These are phyloP conservation scores for Nipponacmea schrenckii DNA, from an alignment of 2,888 invertebrate genomes.

Conservation along the genomic window DNA sequence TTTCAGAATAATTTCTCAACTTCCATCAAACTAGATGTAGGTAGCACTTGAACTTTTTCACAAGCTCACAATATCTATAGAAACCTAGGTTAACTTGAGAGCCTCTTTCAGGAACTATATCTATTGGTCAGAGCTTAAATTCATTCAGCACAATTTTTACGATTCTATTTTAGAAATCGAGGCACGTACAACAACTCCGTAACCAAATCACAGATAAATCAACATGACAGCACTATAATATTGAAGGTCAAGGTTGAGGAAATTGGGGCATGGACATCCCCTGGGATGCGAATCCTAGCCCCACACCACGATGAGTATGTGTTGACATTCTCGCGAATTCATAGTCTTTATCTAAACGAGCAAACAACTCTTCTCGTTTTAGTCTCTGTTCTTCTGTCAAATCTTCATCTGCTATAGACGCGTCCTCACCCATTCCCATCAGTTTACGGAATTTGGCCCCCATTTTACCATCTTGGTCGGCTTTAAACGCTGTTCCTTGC, in stretches of 20 bases:
- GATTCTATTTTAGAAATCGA: too few species aligned
- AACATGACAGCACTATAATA: neutral
- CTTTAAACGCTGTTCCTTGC: constrained; percentile 75
- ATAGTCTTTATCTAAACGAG: constrained; percentile 94
- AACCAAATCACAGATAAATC: constrained; percentile 1
- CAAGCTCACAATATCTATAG: too few species aligned
- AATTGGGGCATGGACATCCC: constrained; percentile 7
- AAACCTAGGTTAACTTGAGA: too few species aligned
- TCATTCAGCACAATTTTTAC: too few species aligned
- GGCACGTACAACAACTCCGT: too few species aligned
- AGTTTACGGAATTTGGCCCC: constrained; percentile 94
- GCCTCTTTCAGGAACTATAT: too few species aligned
- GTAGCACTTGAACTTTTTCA: too few species aligned
- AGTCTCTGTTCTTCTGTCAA: constrained; percentile 52
- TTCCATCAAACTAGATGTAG: too few species aligned
- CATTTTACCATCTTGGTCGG: constrained; percentile 91
- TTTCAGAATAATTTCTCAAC: too few species aligned
- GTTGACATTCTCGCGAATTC: constrained; percentile 95
- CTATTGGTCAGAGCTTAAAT: too few species aligned
- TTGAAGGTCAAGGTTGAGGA: constrained; percentile 46
- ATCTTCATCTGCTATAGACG: constrained; percentile 44
- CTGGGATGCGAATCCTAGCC: constrained; percentile 69
- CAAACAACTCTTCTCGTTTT: constrained; percentile 80
- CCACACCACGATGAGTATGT: constrained; percentile 86
- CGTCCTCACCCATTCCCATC: constrained; percentile 88